Percentiles rank a stretch among this genome's conserved stretches.
These are phyloP conservation scores for Trogon melanurus DNA, from an alignment of 2,113 vertebrate genomes.

Conservation along the genomic window DNA sequence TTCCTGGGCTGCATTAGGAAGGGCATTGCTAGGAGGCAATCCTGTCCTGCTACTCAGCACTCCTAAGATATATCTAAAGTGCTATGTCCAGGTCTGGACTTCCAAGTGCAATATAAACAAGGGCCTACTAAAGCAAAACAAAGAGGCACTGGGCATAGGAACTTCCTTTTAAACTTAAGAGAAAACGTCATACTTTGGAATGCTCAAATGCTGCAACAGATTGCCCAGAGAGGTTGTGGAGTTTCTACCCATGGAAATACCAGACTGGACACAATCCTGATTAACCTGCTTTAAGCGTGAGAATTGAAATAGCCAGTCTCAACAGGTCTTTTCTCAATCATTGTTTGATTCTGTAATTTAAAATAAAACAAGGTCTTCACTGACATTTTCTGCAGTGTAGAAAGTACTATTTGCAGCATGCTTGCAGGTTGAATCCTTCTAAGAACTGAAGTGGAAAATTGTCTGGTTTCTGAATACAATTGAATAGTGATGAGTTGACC, in stretches of 20 bases:
- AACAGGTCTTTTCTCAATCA: neutral
- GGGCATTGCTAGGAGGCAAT: neutral
- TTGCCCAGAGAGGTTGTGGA: neutral
- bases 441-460: neutral
- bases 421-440: neutral
- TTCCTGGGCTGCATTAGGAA: neutral
- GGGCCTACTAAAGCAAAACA: neutral
- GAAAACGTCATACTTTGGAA: neutral
- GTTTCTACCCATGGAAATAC: neutral
- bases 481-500: neutral
- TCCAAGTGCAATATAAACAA: neutral
- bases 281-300: neutral
- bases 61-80: neutral
- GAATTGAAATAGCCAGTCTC: neutral
- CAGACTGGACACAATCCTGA: neutral
- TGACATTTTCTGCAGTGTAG: neutral
- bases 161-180: neutral
- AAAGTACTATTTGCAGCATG: neutral
- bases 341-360: neutral
- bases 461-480: neutral
- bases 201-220: neutral
- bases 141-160: neutral
- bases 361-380: neutral
- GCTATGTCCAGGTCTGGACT: neutral
- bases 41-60: neutral